Base-by-base conservation (phyloP, 2,888 invertebrate species). In the Silvanus unidentatus region DNA sequence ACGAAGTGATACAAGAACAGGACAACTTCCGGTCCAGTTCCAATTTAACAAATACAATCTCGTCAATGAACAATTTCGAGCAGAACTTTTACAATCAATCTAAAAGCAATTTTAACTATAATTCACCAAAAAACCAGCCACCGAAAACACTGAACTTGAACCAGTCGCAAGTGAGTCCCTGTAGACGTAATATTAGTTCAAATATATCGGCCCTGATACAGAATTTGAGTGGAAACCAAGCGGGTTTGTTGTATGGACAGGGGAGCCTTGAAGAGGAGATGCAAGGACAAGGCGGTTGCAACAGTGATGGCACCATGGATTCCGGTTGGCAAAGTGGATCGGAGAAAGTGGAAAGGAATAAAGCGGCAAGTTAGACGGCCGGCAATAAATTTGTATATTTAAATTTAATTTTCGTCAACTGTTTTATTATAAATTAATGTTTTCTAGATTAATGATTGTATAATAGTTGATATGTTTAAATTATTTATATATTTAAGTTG, bases 301-400 rank as follows among this genome's bases (percentile, higher is more conserved):
- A 72, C 43, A 73, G 73, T 53, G 73, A 73, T 49, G 71, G 66
- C 34, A 82, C 82, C 0, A 78, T 82, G 74, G 82, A 82, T 53
- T 80, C 82, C 0, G 82, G 82, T 0, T 83, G 84, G 82, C 83
- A 83, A 50, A 82, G 80, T 55, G 82, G 81, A 0, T 80, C 80
- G 0, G 81, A 81, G 49, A 80, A 78, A 63, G 76, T 77, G 45
- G 78, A 69, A 42, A 60, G 59, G 38, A 59, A 57, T 36, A 61
- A 62, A 44, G 59, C 59, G 30, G 57, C 50, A 36, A 54, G 57
- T 40, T n/a, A n/a, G 65, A 61, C 38, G 47, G 54, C 13, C 60
- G 64, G 48, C 60, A 64, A 54, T 60, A 68, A 38, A 66, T 68
- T 43, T 68, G n/a, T n/a, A 69, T 57, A 65, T 69, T 47, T 68